A percentile compares a stretch with the other conserved stretches of the same genome.
Conservation (phyloP, 2,113 vertebrate species). For the Rhinolophus sinicus region DNA sequence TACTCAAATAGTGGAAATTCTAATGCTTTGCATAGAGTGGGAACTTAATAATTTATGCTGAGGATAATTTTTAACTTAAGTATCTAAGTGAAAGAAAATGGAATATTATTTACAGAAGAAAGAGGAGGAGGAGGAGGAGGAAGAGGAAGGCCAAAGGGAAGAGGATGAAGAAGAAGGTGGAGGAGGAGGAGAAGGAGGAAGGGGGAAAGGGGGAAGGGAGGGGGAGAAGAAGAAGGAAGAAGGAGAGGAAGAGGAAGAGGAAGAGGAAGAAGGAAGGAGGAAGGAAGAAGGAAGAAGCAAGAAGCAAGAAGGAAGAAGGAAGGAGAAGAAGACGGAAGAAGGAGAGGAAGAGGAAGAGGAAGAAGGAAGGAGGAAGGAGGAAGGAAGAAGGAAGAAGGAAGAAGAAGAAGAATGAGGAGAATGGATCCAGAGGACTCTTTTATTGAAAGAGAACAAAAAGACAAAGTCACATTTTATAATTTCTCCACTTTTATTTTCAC, state of each 20-base stretch:
- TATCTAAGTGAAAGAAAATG: not conserved
- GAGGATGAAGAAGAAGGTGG: fast-evolving
- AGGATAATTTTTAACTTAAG: not conserved
- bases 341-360: not conserved
- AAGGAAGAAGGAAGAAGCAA: not conserved
- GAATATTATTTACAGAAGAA: not conserved
- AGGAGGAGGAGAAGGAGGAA: no score
- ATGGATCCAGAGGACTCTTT: not conserved
- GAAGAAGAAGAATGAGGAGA: no score
- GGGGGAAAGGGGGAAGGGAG: no score
- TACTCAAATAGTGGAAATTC: not conserved
- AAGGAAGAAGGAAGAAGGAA: not conserved
- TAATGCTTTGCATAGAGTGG: not conserved
- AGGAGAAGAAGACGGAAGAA: no score
- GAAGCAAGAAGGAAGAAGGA: not conserved
- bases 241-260: no score
- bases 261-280: not conserved
- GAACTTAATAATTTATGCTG: not conserved
- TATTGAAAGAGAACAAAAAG: not conserved
- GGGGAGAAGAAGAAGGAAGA: no score
- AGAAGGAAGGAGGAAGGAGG: not conserved
- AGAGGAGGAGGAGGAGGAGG: not conserved
- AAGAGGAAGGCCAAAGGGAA: fast-evolving
- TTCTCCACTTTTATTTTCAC: not conserved
- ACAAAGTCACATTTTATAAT: not conserved